Conservation (phyloP, 2,797 vertebrate species). For the Parotocinclus haroldoi region DNA sequence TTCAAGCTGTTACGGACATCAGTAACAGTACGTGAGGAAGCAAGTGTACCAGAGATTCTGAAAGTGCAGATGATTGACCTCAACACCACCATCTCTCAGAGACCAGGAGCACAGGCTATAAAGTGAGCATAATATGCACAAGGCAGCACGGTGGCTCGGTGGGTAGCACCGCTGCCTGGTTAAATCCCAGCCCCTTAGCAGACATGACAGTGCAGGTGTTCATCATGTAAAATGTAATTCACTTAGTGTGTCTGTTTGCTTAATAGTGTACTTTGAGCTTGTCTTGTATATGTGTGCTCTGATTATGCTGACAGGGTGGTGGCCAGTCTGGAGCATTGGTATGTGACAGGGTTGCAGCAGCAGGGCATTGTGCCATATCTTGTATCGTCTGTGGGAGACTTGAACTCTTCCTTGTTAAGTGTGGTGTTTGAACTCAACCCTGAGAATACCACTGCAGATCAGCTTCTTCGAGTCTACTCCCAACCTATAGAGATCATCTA, state of each 20-base stretch:
- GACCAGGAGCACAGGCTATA: constrained; percentile 91
- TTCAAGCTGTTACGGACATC: constrained; percentile 88
- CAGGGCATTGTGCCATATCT: constrained; percentile 81
- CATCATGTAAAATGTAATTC: too few relatives aligned
- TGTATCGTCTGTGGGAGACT: constrained; percentile 83
- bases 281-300: too few relatives aligned
- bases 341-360: constrained; percentile 85
- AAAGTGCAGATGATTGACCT: constrained; percentile 91
- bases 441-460: constrained; percentile 77
- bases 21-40: constrained; percentile 82
- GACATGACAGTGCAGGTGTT: too few relatives aligned
- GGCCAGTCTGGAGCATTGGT: constrained; percentile 88
- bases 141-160: too few relatives aligned
- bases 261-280: too few relatives aligned
- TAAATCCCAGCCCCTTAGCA: too few relatives aligned
- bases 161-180: too few relatives aligned
- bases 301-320: constrained; percentile 82
- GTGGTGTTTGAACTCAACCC: constrained; percentile 86
- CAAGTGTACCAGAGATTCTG: constrained; percentile 81
- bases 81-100: constrained; percentile 85
- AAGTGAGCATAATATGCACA: constrained; percentile 68
- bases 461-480: constrained; percentile 81
- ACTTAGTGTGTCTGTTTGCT: constrained; percentile 3
- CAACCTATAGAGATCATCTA: constrained; percentile 95
- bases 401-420: constrained; percentile 79